Percentiles rank a stretch among this genome's conserved stretches.
phyloP scores from a whole-genome alignment of 2,113 vertebrate species.

The Climacteris rufus region DNA sequence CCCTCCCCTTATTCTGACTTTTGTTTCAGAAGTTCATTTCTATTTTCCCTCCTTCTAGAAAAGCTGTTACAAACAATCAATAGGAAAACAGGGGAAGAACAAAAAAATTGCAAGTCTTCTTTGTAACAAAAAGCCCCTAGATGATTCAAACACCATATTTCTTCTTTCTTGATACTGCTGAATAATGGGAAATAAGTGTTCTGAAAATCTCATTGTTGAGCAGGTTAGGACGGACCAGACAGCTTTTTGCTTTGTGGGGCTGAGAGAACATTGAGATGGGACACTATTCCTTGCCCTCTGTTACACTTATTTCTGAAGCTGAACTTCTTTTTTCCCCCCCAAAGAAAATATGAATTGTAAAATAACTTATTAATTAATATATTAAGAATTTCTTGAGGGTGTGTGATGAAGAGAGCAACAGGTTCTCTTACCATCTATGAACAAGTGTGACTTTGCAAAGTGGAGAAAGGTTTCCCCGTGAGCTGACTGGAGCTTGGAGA shows the following conservation, averaged over 20 bases:
- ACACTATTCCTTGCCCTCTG: not conserved
- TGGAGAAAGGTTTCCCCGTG: slow-evolving; percentile 80
- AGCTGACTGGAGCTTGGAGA: slow-evolving; percentile 75
- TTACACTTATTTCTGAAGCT: not conserved
- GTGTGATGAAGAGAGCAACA: not conserved
- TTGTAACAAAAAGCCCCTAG: not conserved
- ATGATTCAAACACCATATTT: not conserved
- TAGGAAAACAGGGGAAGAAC: not conserved
- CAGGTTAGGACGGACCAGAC: not conserved
- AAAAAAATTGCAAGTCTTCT: not conserved
- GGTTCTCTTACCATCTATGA: slow-evolving; percentile 81
- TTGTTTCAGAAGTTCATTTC: not conserved
- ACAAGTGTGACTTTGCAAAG: slow-evolving; percentile 84
- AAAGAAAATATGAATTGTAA: not conserved
- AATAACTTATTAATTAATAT: not conserved
- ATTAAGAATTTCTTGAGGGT: not conserved
- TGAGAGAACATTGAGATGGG: not conserved
- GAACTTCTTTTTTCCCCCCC: not conserved
- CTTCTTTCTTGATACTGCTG: not conserved
- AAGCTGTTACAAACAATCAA: not conserved
- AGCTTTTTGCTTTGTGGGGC: not conserved
- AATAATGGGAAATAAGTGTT: not conserved
- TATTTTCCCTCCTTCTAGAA: not conserved
- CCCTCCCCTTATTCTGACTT: not conserved
- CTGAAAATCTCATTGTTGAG: not conserved